Evolutionary conservation across 2,888 invertebrate species (phyloP).

Genomic region (Spisula subtruncata): DNA sequence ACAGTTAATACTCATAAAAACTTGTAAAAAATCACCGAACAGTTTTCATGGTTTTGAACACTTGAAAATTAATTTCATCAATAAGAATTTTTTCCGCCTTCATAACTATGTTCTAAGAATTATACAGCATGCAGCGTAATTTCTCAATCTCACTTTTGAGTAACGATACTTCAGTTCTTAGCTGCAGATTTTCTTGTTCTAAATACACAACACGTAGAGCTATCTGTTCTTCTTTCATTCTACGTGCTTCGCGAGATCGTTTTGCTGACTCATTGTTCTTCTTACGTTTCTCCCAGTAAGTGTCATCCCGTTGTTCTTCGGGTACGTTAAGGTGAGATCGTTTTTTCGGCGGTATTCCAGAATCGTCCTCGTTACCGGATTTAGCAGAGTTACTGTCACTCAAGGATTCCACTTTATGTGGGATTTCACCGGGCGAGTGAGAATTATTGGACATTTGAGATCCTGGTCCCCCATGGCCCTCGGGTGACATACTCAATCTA

Average conservation of each 20-base stretch:
- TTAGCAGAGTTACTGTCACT: conserved; percentile 63
- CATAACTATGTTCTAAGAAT: conserved; percentile 68
- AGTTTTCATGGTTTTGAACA: background rate
- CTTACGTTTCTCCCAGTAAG: conserved; percentile 87
- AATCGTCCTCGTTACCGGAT: conserved; percentile 63
- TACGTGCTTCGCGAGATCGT: conserved; percentile 86
- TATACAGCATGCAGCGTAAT: conserved; percentile 84
- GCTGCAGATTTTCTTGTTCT: conserved; percentile 87
- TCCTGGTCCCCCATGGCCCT: conserved; percentile 55
- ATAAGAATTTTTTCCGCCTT: background rate
- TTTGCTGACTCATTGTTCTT: conserved; percentile 88
- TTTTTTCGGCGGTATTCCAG: conserved; percentile 79
- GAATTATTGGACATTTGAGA: conserved; percentile 61
- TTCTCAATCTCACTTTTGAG: conserved; percentile 86
- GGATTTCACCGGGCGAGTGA: conserved; percentile 70
- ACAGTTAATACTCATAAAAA: background rate
- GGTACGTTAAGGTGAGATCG: conserved; percentile 76
- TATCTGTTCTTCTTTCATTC: conserved; percentile 87
- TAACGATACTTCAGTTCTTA: conserved; percentile 85
- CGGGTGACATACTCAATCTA: conserved; percentile 63
- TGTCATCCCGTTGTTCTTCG: conserved; percentile 84
- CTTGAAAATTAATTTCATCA: conserved; percentile 8
- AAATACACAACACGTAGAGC: conserved; percentile 84
- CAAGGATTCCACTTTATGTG: conserved; percentile 59
- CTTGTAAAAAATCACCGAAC: conserved; percentile 6